phyloP scores from a whole-genome alignment of 1,140 invertebrate genomes.

The Ostrea denselamellosa region DNA sequence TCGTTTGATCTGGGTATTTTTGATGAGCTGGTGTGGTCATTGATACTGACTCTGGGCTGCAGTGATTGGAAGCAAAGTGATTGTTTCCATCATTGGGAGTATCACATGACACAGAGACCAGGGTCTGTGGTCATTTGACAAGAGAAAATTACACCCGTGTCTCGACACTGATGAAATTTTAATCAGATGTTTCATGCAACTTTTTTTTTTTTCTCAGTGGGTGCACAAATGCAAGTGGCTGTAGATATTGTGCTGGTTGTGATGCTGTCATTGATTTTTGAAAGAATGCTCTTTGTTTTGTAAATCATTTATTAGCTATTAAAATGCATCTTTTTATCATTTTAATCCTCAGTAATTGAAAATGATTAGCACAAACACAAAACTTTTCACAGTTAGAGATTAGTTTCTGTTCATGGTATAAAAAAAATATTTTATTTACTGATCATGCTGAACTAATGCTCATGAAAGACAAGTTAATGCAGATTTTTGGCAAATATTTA shows the following conservation, averaged over 20 bases:
- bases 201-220: background rate
- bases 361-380: background rate
- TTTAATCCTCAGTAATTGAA: background rate
- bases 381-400: background rate
- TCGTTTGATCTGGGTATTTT: constrained; percentile 9
- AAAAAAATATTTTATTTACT: no score
- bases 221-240: background rate
- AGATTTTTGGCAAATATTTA: no score
- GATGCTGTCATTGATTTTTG: background rate
- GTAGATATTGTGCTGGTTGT: background rate
- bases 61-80: constrained; percentile 51
- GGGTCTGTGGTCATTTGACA: constrained; percentile 53
- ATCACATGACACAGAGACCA: constrained; percentile 52
- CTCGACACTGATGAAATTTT: constrained; percentile 64
- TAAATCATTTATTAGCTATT: background rate
- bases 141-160: constrained; percentile 55
- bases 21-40: constrained; percentile 21
- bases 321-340: background rate
- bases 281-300: background rate
- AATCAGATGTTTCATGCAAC: constrained; percentile 54
- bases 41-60: constrained; percentile 19
- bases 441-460: no score
- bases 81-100: constrained; percentile 54
- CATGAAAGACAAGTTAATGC: no score
- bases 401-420: no score